phyloP scores from a whole-genome alignment of 2,797 vertebrate genomes.

The Myotis myotis region DNA sequence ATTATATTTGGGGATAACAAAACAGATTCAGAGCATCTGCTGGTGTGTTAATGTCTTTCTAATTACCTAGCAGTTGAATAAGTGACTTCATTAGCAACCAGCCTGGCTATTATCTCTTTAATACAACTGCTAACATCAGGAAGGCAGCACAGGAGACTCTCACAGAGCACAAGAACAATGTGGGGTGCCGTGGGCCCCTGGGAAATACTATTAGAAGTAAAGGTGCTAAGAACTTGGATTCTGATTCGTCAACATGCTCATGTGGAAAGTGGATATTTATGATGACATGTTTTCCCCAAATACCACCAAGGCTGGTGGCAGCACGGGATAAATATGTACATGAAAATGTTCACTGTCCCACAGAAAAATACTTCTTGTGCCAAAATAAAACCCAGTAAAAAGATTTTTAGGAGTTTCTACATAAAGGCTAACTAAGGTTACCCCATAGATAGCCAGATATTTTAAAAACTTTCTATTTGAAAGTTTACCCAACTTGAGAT shows the following conservation, averaged over 20 bases:
- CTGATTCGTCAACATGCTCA: not conserved
- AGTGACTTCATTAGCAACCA: slow-evolving; percentile 81
- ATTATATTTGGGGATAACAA: slow-evolving; percentile 72
- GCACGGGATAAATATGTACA: not conserved
- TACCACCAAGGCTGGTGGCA: not conserved
- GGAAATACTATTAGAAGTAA: slow-evolving; percentile 62
- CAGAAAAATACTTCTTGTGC: not conserved
- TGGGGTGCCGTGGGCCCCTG: not conserved
- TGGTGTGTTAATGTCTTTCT: slow-evolving; percentile 81
- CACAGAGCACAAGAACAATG: slow-evolving; percentile 62
- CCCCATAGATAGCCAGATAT: not conserved
- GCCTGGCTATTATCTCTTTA: slow-evolving; percentile 81
- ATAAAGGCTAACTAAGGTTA: not conserved
- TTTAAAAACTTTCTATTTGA: slow-evolving; percentile 1
- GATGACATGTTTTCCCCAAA: not conserved
- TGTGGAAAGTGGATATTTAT: not conserved
- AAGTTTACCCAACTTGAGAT: not conserved
- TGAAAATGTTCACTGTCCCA: not conserved
- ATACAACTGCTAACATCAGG: slow-evolving; percentile 80
- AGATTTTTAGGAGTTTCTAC: not conserved
- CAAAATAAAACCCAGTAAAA: not conserved
- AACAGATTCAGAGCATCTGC: slow-evolving; percentile 82
- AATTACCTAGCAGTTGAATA: slow-evolving; percentile 82
- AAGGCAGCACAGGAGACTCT: slow-evolving; percentile 72
- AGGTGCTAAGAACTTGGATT: slow-evolving; percentile 23